Conservation (phyloP, 2,888 invertebrate species). For the Dendrolimus pini region DNA sequence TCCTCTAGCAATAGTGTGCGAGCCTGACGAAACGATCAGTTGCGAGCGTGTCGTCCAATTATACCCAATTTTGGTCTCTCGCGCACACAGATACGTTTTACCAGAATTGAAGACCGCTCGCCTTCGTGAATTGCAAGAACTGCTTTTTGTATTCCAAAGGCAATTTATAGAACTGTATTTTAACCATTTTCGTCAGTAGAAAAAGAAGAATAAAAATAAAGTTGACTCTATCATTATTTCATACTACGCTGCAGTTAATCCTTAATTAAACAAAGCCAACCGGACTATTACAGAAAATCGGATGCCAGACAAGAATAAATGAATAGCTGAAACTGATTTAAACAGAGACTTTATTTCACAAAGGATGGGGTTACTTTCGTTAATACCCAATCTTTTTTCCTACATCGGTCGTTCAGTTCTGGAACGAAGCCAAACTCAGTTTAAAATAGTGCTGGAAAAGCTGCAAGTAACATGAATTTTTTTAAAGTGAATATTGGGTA, state of each 20-base stretch:
- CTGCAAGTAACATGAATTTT: background rate
- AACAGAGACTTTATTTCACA: background rate
- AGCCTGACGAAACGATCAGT: too few species aligned
- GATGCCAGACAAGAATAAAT: background rate
- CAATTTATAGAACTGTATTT: too few species aligned
- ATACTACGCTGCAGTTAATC: background rate
- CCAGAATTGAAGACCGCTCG: too few species aligned
- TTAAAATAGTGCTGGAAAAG: conserved; percentile 2
- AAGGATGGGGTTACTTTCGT: background rate
- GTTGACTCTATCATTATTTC: too few species aligned
- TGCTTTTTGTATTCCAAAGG: too few species aligned
- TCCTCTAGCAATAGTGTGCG: too few species aligned
- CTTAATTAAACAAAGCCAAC: background rate
- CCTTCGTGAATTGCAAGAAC: too few species aligned
- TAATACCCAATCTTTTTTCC: conserved; percentile 2
- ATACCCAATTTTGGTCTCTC: too few species aligned
- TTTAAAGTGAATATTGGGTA: background rate
- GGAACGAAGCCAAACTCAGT: background rate
- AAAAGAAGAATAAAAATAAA: too few species aligned
- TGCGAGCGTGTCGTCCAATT: too few species aligned
- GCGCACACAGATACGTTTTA: too few species aligned
- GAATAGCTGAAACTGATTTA: background rate
- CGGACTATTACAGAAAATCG: background rate
- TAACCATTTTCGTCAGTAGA: too few species aligned
- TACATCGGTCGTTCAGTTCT: conserved; percentile 1